Conservation (phyloP, 2,113 vertebrate species). For the Hoplias malabaricus region DNA sequence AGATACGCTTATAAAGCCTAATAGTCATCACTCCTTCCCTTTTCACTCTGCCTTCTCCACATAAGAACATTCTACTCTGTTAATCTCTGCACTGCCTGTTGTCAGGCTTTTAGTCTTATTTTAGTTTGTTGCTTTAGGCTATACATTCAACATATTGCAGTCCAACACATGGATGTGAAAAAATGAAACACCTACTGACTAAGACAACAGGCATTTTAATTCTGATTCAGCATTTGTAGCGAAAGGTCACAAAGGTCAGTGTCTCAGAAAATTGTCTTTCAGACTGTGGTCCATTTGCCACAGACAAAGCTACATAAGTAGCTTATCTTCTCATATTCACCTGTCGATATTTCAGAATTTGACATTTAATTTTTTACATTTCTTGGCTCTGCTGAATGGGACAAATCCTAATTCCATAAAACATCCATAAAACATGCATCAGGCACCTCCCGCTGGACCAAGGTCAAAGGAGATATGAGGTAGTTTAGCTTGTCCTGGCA, state of each 20-base stretch:
- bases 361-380: no score
- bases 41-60: slow-evolving; percentile 62
- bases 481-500: background rate
- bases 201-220: background rate
- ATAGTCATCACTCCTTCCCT: background rate
- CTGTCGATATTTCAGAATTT: no score
- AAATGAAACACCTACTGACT: slow-evolving; percentile 66
- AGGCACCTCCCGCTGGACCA: background rate
- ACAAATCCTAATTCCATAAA: no score
- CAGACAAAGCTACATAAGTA: no score
- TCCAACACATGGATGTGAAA: slow-evolving; percentile 62
- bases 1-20: slow-evolving; percentile 62
- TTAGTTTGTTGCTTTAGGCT: slow-evolving; percentile 63
- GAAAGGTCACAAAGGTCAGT: no score
- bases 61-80: slow-evolving; percentile 60
- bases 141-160: slow-evolving; percentile 69
- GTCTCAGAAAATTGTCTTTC: background rate
- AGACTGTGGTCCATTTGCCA: background rate
- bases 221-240: no score
- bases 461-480: background rate
- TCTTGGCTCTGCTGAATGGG: no score
- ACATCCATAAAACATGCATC: background rate
- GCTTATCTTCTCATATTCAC: no score
- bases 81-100: slow-evolving; percentile 69
- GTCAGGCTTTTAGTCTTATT: slow-evolving; percentile 72